phyloP scores from a whole-genome alignment of 2,797 vertebrate species.

The Notamacropus eugenii region DNA sequence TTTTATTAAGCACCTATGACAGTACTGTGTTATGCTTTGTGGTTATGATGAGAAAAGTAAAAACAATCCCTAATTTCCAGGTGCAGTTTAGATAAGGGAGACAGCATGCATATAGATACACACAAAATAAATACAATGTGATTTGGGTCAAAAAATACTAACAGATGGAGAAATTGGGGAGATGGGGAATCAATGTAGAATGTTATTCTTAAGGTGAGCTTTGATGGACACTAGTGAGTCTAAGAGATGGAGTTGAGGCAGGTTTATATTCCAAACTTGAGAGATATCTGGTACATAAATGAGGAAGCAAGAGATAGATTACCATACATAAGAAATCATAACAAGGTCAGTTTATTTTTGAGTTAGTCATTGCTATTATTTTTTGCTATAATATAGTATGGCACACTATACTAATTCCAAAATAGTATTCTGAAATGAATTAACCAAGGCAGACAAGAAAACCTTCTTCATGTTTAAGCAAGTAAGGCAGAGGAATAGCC shows the following conservation, averaged over 20 bases:
- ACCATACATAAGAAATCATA: not conserved
- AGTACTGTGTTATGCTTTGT: not conserved
- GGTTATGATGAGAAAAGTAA: not conserved
- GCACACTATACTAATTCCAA: not conserved
- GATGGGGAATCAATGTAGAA: not conserved
- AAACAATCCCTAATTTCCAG: not conserved
- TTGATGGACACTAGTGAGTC: not conserved
- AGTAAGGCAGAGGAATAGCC: too few relatives aligned
- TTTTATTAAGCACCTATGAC: not conserved
- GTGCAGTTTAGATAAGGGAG: not conserved
- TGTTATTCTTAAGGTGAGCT: not conserved
- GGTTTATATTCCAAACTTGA: not conserved
- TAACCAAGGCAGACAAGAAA: not conserved
- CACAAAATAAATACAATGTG: not conserved
- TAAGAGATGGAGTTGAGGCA: not conserved
- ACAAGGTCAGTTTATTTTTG: not conserved
- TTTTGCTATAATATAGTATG: not conserved
- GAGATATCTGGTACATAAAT: not conserved
- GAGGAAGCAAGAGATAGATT: not conserved
- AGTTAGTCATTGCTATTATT: not conserved
- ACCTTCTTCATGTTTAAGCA: not conserved
- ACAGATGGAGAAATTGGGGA: not conserved
- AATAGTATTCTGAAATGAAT: not conserved
- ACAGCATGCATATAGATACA: not conserved
- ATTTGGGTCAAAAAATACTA: not conserved